Conservation (phyloP, 2,797 vertebrate species). For the Pseudochaenichthys georgianus region DNA sequence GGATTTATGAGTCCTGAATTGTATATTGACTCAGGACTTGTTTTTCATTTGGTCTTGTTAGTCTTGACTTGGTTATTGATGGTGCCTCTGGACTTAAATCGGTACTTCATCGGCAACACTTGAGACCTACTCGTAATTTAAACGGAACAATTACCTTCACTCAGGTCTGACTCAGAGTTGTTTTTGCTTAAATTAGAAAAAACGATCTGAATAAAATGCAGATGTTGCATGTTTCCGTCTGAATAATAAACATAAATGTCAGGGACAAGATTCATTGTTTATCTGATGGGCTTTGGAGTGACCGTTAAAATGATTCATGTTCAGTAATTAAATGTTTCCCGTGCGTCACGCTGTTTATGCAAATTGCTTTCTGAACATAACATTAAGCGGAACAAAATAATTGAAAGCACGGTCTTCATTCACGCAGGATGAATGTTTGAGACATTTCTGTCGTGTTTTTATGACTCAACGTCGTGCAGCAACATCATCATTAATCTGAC, state of each 20-base stretch:
- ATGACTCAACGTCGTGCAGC: not conserved
- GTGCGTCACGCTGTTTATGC: not conserved
- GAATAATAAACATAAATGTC: too few relatives aligned
- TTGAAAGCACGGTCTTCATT: not conserved
- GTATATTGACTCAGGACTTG: too few relatives aligned
- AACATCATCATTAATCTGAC: conserved; percentile 38
- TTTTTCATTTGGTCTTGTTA: not conserved
- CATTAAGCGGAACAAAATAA: not conserved
- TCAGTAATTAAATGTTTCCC: not conserved
- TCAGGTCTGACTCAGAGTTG: not conserved
- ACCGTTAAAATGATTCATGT: not conserved
- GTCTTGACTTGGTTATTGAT: not conserved
- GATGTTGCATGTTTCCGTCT: not conserved
- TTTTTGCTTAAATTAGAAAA: not conserved
- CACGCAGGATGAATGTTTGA: conserved; percentile 16
- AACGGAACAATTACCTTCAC: not conserved
- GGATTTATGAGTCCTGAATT: too few relatives aligned
- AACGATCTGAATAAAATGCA: not conserved
- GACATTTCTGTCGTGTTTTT: conserved; percentile 2
- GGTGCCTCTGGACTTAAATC: not conserved
- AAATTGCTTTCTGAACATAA: not conserved
- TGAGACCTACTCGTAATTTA: too few relatives aligned
- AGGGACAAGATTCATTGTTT: too few relatives aligned
- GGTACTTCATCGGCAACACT: too few relatives aligned
- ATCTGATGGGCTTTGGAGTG: not conserved